Percentiles rank a stretch among this genome's conserved stretches.
Conservation (phyloP, 2,113 vertebrate species). For the Acanthochromis polyacanthus region DNA sequence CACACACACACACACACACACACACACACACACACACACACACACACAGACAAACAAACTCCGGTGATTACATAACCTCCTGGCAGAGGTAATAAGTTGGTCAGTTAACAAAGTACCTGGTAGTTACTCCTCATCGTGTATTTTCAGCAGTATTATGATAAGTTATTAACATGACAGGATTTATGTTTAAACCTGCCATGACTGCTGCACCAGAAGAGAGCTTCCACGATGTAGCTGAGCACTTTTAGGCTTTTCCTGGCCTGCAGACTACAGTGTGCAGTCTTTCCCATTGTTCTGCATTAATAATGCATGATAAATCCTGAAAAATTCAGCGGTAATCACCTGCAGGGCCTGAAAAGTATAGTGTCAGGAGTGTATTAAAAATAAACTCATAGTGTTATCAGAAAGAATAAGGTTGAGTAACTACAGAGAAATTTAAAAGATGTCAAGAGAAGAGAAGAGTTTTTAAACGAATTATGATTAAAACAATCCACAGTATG, state of each 20-base stretch:
- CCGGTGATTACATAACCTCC: too few species aligned
- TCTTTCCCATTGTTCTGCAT: not conserved
- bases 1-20: too few species aligned
- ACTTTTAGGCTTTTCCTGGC: not conserved
- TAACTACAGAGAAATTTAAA: too few species aligned
- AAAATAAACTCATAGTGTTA: not conserved
- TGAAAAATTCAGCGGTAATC: not conserved
- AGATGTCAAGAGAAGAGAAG: too few species aligned
- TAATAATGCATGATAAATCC: not conserved
- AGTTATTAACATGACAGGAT: not conserved
- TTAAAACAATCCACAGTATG: not conserved
- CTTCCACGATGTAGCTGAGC: not conserved
- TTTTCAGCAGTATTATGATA: not conserved
- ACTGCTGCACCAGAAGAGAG: not conserved
- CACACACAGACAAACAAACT: too few species aligned
- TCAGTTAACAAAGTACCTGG: not conserved
- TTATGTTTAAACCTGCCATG: not conserved
- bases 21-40: too few species aligned
- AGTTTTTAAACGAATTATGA: not conserved
- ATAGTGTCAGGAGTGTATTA: not conserved
- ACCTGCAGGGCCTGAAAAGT: not conserved
- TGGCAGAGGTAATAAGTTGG: too few species aligned
- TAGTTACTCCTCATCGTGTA: not conserved
- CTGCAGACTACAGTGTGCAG: not conserved
- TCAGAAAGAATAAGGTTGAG: too few species aligned